Percentiles rank a stretch among this genome's conserved stretches.
Evolutionary conservation across 2,113 vertebrate species (phyloP).

Genomic region (Miniopterus natalensis): DNA sequence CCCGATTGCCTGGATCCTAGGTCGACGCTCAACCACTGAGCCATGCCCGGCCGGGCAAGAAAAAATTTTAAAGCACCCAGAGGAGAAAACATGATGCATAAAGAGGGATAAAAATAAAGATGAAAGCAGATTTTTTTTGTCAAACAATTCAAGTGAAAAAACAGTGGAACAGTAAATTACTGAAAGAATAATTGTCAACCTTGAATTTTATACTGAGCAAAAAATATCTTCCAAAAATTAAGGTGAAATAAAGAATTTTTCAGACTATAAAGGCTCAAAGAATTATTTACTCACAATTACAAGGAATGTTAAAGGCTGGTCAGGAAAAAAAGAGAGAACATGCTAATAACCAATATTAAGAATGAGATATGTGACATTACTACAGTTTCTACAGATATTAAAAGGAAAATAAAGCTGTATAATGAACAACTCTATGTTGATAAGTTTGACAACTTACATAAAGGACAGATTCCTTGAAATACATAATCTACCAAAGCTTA

Average conservation of each 20-base stretch:
- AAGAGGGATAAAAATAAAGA: neutral
- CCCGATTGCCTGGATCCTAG: too few relatives aligned
- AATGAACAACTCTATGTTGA: neutral
- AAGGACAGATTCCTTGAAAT: neutral
- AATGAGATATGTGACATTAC: neutral
- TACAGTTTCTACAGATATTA: neutral
- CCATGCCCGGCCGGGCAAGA: too few relatives aligned
- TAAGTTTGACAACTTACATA: neutral
- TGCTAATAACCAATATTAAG: neutral
- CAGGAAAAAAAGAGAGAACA: neutral
- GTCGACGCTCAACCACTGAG: too few relatives aligned
- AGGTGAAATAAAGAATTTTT: slow-evolving; percentile 13
- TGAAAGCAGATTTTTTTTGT: neutral
- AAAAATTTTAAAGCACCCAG: neutral
- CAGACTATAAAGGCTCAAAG: neutral
- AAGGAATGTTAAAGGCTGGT: neutral
- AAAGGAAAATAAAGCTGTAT: neutral
- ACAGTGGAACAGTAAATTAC: neutral
- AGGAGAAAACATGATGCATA: neutral
- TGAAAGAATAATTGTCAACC: neutral
- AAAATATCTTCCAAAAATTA: neutral
- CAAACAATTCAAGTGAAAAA: neutral
- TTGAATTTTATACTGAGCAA: neutral
- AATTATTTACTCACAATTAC: neutral
- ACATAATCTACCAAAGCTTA: neutral